Base-by-base conservation (phyloP, 2,888 invertebrate genomes). In the Candidula unifasciata region DNA sequence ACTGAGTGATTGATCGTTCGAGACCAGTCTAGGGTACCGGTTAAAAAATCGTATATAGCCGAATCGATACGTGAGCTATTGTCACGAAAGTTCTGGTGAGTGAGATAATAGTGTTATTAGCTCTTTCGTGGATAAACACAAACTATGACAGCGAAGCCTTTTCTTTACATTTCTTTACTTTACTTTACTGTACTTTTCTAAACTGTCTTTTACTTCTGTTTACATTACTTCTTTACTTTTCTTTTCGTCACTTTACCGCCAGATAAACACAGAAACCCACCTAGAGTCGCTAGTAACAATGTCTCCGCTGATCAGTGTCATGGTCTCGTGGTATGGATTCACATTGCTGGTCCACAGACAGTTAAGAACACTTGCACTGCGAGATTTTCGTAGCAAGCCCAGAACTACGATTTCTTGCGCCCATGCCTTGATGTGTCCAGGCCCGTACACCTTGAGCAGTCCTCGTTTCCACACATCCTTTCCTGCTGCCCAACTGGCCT, bases 391-490 rank as follows among this genome's bases (percentile, higher is more conserved):
- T 82, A 92, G 85, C 89, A 92, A 89, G 5, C 92, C 92, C 80
- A 91, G 87, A 76, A 92, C 90, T 10, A 92, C 91, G 37, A 92
- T 92, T 86, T 92, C 92, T 87, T 92, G 91, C 52, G 91, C 91
- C 92, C 92, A 91, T n/a, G 89, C 85, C 80, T 91, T 90, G 78
- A 91, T 88, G 82, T 91, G 89, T 60, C 87, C 89, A 6, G 89
- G 87, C 0, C 91, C 90, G 86, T 91, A 91, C 54, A 91, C 90
- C 85, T 91, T 91, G 89, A 92, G 89, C 79, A 91, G 85, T 0
- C 92, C 92, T 18, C 89, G 88, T 83, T 88, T 89, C 71, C 85
- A 86, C 6, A 88, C 87, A 10, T 89, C 89, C 27, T 88, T 85
- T 3, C 89, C 89, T 8, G 88, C 86, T 24, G 89, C 89, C 91